Percentiles rank a stretch among this genome's conserved stretches.
Conservation (phyloP, 2,888 invertebrate species). For the Meteorus colon region DNA sequence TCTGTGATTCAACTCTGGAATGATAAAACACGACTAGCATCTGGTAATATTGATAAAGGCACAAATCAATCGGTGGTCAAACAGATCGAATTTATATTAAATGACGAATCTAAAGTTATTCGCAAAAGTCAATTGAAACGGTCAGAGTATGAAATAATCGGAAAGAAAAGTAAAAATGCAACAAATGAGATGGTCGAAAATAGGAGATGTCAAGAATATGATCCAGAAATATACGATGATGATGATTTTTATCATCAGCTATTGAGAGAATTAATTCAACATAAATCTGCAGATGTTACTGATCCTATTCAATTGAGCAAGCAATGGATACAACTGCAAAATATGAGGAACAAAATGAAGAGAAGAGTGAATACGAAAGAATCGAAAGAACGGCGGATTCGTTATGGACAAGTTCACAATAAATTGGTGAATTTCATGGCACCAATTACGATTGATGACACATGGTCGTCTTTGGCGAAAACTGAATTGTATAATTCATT, state of each 20-base stretch:
- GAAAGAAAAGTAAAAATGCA: slow-evolving; percentile 72
- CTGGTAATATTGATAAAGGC: slow-evolving; percentile 79
- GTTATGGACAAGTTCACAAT: slow-evolving; percentile 86
- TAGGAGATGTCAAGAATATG: slow-evolving; percentile 77
- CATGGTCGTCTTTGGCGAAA: slow-evolving; percentile 86
- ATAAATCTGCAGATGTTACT: slow-evolving; percentile 87
- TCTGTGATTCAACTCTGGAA: slow-evolving; percentile 94
- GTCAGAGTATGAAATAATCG: slow-evolving; percentile 82
- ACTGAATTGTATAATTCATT: slow-evolving; percentile 88
- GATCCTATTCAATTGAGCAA: slow-evolving; percentile 90
- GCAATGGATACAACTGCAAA: slow-evolving; percentile 94
- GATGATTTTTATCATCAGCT: slow-evolving; percentile 97
- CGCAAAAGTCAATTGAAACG: slow-evolving; percentile 87
- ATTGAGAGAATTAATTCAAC: slow-evolving; percentile 92
- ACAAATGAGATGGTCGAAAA: slow-evolving; percentile 55
- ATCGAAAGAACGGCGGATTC: slow-evolving; percentile 93
- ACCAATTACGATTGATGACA: slow-evolving; percentile 78
- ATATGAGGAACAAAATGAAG: slow-evolving; percentile 92
- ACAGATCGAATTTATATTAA: slow-evolving; percentile 90
- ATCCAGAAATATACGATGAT: slow-evolving; percentile 94
- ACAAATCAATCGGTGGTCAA: slow-evolving; percentile 80
- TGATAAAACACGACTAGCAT: slow-evolving; percentile 88
- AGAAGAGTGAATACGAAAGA: slow-evolving; percentile 94
- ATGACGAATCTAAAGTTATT: slow-evolving; percentile 84
- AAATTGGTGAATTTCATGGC: slow-evolving; percentile 95